Conservation (phyloP, 2,113 vertebrate species). For the Raja brachyura region DNA sequence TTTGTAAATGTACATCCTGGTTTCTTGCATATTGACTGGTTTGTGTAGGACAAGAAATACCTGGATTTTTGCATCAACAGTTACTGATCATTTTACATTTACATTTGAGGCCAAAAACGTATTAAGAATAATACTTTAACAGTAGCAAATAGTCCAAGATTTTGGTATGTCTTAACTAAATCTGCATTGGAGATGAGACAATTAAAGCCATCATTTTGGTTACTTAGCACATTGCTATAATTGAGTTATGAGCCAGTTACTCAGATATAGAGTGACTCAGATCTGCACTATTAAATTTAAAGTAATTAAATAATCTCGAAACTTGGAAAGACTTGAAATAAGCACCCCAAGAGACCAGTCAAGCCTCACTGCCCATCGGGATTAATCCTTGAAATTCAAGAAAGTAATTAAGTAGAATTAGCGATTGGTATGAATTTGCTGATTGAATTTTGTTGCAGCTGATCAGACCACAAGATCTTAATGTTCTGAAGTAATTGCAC, state of each 20-base stretch:
- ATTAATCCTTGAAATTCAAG: neutral
- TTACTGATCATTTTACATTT: neutral
- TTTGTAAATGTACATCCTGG: neutral
- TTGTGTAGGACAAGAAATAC: neutral
- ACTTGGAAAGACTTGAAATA: neutral
- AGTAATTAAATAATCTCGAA: neutral
- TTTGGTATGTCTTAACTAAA: neutral
- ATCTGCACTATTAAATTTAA: neutral
- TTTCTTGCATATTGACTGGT: neutral
- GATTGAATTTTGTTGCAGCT: slow-evolving; percentile 27
- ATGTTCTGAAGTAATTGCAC: slow-evolving; percentile 12
- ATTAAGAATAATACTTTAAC: neutral
- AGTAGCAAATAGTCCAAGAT: neutral
- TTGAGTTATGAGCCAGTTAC: neutral
- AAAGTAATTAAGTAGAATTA: slow-evolving; percentile 25
- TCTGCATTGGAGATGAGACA: neutral
- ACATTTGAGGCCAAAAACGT: neutral
- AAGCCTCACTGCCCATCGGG: neutral
- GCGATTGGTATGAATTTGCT: slow-evolving; percentile 5
- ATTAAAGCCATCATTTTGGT: neutral
- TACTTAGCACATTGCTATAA: neutral
- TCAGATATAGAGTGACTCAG: neutral
- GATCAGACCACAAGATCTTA: neutral
- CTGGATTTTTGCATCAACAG: neutral
- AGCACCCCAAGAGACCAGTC: neutral